Evolutionary conservation across 1,140 invertebrate genomes (phyloP).

Genomic region (Drosophila pseudoobscura): DNA sequence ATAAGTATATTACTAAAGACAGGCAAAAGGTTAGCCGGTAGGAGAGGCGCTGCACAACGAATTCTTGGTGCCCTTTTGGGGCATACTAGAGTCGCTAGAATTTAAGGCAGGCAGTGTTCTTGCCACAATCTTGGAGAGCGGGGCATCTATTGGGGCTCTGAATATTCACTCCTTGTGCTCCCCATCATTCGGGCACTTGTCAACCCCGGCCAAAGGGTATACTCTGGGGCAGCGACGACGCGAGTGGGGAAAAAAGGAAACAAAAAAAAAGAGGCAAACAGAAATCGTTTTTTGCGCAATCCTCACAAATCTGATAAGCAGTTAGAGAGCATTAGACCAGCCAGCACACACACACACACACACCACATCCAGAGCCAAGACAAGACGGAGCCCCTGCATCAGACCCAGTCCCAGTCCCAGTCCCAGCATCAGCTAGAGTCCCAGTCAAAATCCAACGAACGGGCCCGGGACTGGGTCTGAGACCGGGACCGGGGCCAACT

Average conservation of each 20-base stretch:
- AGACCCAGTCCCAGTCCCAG: conserved; percentile 21
- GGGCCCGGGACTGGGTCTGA: conserved; percentile 14
- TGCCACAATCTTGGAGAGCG: too few species aligned
- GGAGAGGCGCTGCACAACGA: background rate
- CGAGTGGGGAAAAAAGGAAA: conserved; percentile 21
- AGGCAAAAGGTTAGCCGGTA: conserved; percentile 11
- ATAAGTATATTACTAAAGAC: conserved; percentile 46
- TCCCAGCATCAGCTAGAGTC: conserved; percentile 40
- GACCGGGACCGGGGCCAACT: conserved; percentile 51
- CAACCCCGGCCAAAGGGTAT: conserved; percentile 15
- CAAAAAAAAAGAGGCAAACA: conserved; percentile 43
- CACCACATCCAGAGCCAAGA: conserved; percentile 34
- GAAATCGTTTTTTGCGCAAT: conserved; percentile 73
- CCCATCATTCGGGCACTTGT: background rate
- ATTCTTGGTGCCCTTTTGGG: conserved; percentile 10
- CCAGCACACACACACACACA: conserved; percentile 43
- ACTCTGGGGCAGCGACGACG: background rate
- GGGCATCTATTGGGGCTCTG: too few species aligned
- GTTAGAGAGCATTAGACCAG: conserved; percentile 74
- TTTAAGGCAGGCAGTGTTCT: too few species aligned
- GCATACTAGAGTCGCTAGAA: too few species aligned
- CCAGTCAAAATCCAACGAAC: conserved; percentile 61
- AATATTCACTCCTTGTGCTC: too few species aligned
- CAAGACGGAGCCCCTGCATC: conserved; percentile 13
- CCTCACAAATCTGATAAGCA: conserved; percentile 76